These are phyloP conservation scores for Ophraella communa DNA, from an alignment of 2,888 invertebrate genomes.

Conservation along the genomic window DNA sequence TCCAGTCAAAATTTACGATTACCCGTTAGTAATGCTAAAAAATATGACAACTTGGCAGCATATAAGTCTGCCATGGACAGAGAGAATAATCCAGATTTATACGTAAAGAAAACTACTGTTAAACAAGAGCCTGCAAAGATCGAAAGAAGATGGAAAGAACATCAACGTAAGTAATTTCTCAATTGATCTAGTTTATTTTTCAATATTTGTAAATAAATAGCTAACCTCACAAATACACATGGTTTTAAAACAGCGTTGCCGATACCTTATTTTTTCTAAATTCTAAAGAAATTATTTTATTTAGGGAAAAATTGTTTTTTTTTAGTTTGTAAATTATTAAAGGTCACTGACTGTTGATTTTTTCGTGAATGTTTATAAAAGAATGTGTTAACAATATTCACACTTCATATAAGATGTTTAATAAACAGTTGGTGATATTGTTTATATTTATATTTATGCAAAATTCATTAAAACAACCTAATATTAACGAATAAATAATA, in stretches of 20 bases:
- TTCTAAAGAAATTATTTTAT: background rate
- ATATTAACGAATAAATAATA: too few species aligned
- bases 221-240: slow-evolving; percentile 24
- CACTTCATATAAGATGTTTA: background rate
- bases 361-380: background rate
- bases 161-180: slow-evolving; percentile 59
- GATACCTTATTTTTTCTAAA: background rate
- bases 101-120: slow-evolving; percentile 48
- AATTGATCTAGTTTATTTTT: background rate
- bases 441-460: background rate
- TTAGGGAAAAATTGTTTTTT: too few species aligned
- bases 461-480: background rate
- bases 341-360: background rate
- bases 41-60: slow-evolving; percentile 73
- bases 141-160: slow-evolving; percentile 59
- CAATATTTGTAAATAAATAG: background rate
- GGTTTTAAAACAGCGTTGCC: background rate
- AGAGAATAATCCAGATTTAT: slow-evolving; percentile 24
- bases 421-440: background rate
- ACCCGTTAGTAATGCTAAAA: slow-evolving; percentile 66
- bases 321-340: background rate
- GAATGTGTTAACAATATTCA: background rate
- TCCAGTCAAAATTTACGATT: slow-evolving; percentile 65
- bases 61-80: slow-evolving; percentile 60
- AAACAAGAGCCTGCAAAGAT: slow-evolving; percentile 7